Evolutionary conservation across 2,113 vertebrate species (phyloP), one percentile per base, ranked within the genome.

Genomic region (Neotoma lepida): DNA sequence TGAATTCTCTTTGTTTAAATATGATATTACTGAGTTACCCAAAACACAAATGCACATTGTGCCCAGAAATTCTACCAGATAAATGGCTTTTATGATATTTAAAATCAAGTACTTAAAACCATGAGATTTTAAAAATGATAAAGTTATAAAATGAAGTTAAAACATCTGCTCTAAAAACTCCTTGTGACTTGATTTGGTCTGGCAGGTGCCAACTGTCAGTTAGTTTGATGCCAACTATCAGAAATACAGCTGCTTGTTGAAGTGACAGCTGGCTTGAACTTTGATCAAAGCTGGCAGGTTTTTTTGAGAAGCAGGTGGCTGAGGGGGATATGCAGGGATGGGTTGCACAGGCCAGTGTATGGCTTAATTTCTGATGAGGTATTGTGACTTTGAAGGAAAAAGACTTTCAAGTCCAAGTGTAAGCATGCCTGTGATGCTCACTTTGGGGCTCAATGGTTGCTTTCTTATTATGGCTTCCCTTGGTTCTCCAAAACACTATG

Each of bases 301-400:
- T 68, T 95, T 54, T 78, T 44, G 86, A 90, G 92, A 94, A 95
- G 74, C 94, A 95, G 89, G 86, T 92, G 93, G 91, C 56, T 8
- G 12, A 41, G 39, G 39, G 85, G 44, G 68, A 89, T 63, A 64
- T 30, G 56, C 4, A 10, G 14, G 51, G 4, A 63, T 66, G 56
- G 41, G 56, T 90, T 84, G 63, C 68, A 94, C 33, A 35, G 51
- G 41, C 44, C 44, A 24, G 24, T 41, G 20, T 64, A 81, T 61
- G 68, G 51, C 28, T 92, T 78, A 88, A 26, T 89, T 85, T 85
- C 88, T 56, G 22, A 0, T 30, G 44, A 9, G 7, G 0, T 51
- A 13, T 73, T 66, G 56, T 13, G 76, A 78, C 66, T 82, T 58
- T 41, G 76, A 78, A 64, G 24, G 13, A 33, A 33, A 33, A 77